A percentile compares a stretch with the other conserved stretches of the same genome.
phyloP scores from a whole-genome alignment of 64 coral and sea anemone species.

The Acropora tenuis region DNA sequence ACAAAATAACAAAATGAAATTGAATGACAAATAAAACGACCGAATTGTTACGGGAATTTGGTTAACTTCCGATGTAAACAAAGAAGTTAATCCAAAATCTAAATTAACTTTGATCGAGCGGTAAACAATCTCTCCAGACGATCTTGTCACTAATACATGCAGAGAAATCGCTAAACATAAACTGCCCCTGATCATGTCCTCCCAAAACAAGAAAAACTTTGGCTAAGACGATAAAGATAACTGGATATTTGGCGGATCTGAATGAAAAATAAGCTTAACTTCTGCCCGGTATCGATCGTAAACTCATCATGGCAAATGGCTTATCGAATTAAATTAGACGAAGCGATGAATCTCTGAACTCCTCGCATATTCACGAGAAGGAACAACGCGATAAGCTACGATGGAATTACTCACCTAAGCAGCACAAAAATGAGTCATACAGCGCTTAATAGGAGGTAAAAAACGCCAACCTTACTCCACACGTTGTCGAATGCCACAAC shows the following conservation, averaged over 20 bases:
- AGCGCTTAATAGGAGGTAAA: not conserved
- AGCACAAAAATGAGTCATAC: not conserved
- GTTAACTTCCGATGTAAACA: constrained; percentile 32
- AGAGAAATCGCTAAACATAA: no score
- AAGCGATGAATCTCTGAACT: not conserved
- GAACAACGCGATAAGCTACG: no score
- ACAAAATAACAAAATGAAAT: not conserved
- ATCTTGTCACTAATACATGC: no score
- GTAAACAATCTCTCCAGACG: not conserved
- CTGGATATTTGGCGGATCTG: not conserved
- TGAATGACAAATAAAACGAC: not conserved
- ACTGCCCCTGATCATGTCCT: not conserved
- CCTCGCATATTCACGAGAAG: not conserved
- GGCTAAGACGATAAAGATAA: not conserved
- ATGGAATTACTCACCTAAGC: not conserved
- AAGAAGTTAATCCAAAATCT: not conserved
- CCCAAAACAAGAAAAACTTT: not conserved
- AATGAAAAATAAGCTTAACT: not conserved
- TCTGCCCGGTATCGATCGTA: not conserved
- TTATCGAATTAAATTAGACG: not conserved
- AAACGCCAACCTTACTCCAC: not conserved
- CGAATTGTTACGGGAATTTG: not conserved
- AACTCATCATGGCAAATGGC: not conserved
- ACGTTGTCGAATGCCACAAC: not conserved
- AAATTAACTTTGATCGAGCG: not conserved